Conservation (phyloP, 1,140 invertebrate species). For the Drosophila ohnishii region DNA sequence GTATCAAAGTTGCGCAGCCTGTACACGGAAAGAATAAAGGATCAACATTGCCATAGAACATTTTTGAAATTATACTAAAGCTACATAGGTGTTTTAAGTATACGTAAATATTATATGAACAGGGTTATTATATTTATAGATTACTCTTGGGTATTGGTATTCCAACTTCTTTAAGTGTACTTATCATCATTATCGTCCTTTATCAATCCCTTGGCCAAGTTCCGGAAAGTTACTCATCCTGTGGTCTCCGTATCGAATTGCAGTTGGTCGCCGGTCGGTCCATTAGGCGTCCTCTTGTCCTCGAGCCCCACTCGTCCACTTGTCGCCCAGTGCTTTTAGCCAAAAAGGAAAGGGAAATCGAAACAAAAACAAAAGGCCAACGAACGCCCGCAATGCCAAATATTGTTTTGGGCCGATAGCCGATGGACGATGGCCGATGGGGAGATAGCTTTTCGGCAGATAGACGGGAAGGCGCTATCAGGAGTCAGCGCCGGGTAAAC, state of each 20-base stretch:
- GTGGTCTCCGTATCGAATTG: slow-evolving; percentile 60
- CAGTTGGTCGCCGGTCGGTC: slow-evolving; percentile 69
- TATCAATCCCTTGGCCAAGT: neutral
- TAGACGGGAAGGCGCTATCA: slow-evolving; percentile 36
- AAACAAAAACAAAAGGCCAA: slow-evolving; percentile 33
- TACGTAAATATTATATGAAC: neutral
- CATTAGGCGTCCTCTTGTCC: slow-evolving; percentile 74
- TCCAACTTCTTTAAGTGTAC: neutral
- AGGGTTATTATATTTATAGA: neutral
- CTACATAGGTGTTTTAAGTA: neutral
- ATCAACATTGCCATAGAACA: slow-evolving; percentile 1
- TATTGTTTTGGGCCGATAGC: slow-evolving; percentile 62
- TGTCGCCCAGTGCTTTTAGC: slow-evolving; percentile 68
- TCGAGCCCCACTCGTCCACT: slow-evolving; percentile 44
- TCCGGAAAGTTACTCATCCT: slow-evolving; percentile 20
- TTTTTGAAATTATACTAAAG: neutral
- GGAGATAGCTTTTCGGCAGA: slow-evolving; percentile 46
- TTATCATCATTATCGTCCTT: neutral
- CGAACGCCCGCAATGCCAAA: slow-evolving; percentile 57
- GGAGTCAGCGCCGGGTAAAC: slow-evolving; percentile 61
- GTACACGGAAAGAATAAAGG: slow-evolving; percentile 25
- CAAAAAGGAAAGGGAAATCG: slow-evolving; percentile 15
- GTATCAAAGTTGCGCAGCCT: slow-evolving; percentile 46
- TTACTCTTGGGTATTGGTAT: neutral
- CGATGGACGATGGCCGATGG: slow-evolving; percentile 15